phyloP scores from a whole-genome alignment of 37 sponge, comb jelly and placozoan species.

The Ianthella basta region DNA sequence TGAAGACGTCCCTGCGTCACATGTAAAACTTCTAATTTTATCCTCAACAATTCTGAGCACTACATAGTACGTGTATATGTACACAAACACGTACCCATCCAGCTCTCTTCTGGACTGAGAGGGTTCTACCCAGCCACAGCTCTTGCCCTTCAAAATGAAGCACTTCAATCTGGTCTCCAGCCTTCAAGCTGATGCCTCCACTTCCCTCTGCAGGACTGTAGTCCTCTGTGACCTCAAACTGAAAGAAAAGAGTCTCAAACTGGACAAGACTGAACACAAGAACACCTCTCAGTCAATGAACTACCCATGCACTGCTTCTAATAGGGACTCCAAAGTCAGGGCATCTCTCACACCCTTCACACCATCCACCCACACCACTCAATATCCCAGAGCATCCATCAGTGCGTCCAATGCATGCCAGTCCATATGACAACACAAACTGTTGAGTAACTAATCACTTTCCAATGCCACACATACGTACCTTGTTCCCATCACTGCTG shows the following conservation, averaged over 20 bases:
- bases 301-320: slow-evolving; percentile 2
- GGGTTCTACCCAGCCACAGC: slow-evolving; percentile 63
- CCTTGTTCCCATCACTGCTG: too few species aligned
- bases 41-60: too few species aligned
- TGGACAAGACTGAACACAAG: neutral
- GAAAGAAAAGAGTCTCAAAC: neutral
- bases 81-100: slow-evolving; percentile 10
- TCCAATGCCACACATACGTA: too few species aligned
- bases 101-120: neutral
- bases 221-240: slow-evolving; percentile 57
- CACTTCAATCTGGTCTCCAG: slow-evolving; percentile 71
- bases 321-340: too few species aligned
- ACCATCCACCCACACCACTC: too few species aligned
- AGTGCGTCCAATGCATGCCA: too few species aligned
- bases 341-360: too few species aligned
- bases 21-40: too few species aligned
- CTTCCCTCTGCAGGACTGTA: slow-evolving; percentile 26
- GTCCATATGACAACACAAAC: too few species aligned
- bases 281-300: neutral
- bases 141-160: slow-evolving; percentile 47
- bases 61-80: neutral
- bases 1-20: too few species aligned
- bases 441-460: too few species aligned
- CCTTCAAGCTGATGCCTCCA: slow-evolving; percentile 46
- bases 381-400: too few species aligned